These are phyloP conservation scores for Lepidurus couesii DNA, from an alignment of 1,140 invertebrate species.

Conservation along the genomic window DNA sequence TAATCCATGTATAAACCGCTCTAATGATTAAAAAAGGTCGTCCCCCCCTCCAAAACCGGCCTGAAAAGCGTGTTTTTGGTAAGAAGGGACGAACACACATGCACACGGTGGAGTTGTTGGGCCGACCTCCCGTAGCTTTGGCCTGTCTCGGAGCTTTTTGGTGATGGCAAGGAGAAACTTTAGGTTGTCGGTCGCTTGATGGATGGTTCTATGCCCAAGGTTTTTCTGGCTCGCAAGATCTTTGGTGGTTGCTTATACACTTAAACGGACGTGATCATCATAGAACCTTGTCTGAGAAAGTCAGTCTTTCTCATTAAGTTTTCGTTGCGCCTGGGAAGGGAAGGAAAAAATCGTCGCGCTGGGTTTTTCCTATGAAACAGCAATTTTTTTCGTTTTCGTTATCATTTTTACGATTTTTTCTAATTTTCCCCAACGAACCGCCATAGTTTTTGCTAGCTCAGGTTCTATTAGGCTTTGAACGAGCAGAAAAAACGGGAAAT, in stretches of 20 bases:
- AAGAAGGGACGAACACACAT: background rate
- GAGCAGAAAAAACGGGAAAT: no score
- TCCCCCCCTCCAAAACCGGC: no score
- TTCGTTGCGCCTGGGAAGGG: background rate
- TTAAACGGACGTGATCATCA: background rate
- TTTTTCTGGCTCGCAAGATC: background rate
- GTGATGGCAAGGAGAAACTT: background rate
- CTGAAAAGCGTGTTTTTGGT: no score
- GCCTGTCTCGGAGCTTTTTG: background rate
- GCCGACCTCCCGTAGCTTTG: background rate
- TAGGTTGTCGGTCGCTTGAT: background rate
- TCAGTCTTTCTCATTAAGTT: background rate
- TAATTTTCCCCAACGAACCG: no score
- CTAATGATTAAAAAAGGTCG: no score
- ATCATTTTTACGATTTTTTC: no score
- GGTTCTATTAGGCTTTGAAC: no score
- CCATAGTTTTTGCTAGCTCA: no score
- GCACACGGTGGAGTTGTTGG: background rate
- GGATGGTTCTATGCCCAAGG: conserved; percentile 17
- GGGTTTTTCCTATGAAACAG: no score
- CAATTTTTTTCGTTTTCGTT: no score
- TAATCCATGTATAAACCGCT: no score
- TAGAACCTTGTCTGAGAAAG: background rate
- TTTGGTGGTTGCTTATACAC: background rate
- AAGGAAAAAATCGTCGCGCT: no score